phyloP scores from a whole-genome alignment of 1,140 invertebrate genomes.

The Neodiprion virginianus region DNA sequence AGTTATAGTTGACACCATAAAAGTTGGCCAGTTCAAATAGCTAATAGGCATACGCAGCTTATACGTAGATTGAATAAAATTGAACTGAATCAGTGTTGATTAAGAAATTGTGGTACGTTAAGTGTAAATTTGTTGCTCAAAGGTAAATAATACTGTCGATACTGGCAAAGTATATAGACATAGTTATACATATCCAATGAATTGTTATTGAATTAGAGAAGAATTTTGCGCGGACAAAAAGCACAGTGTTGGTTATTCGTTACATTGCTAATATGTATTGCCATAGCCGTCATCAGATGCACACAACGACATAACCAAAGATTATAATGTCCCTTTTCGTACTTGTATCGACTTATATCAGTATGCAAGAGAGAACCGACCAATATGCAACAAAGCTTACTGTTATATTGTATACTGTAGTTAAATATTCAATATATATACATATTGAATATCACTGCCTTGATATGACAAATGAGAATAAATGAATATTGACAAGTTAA shows the following conservation, averaged over 20 bases:
- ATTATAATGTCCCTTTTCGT: neutral
- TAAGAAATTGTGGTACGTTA: neutral
- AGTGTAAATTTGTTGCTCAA: neutral
- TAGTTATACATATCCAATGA: neutral
- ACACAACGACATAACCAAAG: neutral
- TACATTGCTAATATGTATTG: no score
- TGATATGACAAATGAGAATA: slow-evolving; percentile 6
- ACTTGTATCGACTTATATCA: neutral
- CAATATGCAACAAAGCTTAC: neutral
- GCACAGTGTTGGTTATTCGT: no score
- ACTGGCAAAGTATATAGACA: neutral
- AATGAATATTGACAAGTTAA: slow-evolving; percentile 4
- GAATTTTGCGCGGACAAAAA: neutral
- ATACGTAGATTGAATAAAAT: neutral
- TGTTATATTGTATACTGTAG: neutral
- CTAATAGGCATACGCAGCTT: neutral
- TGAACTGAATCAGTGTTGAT: slow-evolving; percentile 1
- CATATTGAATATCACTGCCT: neutral
- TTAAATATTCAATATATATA: neutral
- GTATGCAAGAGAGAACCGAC: neutral
- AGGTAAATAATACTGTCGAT: neutral
- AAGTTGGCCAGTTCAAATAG: no score
- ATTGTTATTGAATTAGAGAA: neutral
- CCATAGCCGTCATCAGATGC: no score
- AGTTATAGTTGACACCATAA: no score